Percentiles rank a stretch among this genome's conserved stretches.
Conservation (phyloP, 2,888 invertebrate genomes). For the Automeris io region DNA sequence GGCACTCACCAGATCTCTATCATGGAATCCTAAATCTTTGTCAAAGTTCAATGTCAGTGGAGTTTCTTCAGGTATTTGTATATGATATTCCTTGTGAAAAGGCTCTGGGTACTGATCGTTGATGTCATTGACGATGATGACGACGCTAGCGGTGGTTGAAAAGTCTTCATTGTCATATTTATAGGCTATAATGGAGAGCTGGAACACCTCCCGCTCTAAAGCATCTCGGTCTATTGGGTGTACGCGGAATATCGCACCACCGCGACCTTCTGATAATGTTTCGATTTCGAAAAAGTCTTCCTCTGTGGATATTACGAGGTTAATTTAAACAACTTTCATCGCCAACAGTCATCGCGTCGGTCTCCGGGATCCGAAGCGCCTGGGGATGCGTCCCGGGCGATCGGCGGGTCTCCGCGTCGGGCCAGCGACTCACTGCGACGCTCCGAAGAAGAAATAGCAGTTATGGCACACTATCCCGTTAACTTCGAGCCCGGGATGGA, state of each 20-base stretch:
- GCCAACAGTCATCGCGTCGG: too few relatives aligned
- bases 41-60: slow-evolving; percentile 63
- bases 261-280: slow-evolving; percentile 38
- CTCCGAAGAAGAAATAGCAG: too few relatives aligned
- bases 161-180: slow-evolving; percentile 51
- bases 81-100: slow-evolving; percentile 35
- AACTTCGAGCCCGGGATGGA: too few relatives aligned
- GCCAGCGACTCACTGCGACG: too few relatives aligned
- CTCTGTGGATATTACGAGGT: too few relatives aligned
- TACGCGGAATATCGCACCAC: slow-evolving; percentile 49
- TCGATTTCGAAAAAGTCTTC: slow-evolving; percentile 49
- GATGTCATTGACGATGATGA: slow-evolving; percentile 71
- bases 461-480: too few relatives aligned
- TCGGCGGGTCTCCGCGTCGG: too few relatives aligned
- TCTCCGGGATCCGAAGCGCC: too few relatives aligned
- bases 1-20: slow-evolving; percentile 72
- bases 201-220: slow-evolving; percentile 61
- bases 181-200: slow-evolving; percentile 62
- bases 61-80: slow-evolving; percentile 72
- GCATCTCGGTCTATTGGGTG: slow-evolving; percentile 63
- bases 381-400: too few relatives aligned
- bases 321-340: too few relatives aligned
- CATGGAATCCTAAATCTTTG: slow-evolving; percentile 68
- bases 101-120: slow-evolving; percentile 82
- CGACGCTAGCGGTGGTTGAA: slow-evolving; percentile 40